These are phyloP conservation scores for Antheraea mylitta DNA, from an alignment of 1,140 invertebrate species.

Conservation along the genomic window DNA sequence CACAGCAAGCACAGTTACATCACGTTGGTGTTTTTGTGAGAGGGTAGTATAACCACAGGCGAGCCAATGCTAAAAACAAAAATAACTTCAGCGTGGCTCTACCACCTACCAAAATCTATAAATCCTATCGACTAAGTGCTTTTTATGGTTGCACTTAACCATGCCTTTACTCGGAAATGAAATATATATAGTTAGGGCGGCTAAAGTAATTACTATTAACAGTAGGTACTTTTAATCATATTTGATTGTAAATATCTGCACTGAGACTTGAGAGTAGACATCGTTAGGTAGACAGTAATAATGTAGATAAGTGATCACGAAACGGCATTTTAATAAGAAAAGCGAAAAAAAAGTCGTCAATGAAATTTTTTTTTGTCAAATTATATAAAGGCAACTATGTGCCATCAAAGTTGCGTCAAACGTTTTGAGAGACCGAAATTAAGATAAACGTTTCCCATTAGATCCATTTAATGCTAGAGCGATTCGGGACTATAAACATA, in stretches of 20 bases:
- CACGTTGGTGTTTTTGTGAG: too few relatives aligned
- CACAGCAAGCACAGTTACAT: too few relatives aligned
- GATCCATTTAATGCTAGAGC: slow-evolving; percentile 63
- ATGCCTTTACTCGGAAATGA: too few relatives aligned
- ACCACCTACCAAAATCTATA: too few relatives aligned
- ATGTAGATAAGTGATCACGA: not conserved
- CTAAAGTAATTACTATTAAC: too few relatives aligned
- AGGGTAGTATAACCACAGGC: too few relatives aligned
- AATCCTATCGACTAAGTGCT: too few relatives aligned
- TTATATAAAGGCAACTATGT: slow-evolving; percentile 24
- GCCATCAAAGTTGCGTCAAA: slow-evolving; percentile 56
- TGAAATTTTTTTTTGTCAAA: slow-evolving; percentile 30
- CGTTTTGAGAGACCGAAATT: slow-evolving; percentile 68
- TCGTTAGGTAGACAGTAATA: not conserved
- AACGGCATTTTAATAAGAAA: not conserved
- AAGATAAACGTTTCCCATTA: slow-evolving; percentile 72
- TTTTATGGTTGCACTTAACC: too few relatives aligned
- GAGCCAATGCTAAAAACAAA: too few relatives aligned
- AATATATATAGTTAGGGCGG: too few relatives aligned
- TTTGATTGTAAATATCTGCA: not conserved
- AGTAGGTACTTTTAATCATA: not conserved
- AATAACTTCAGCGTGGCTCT: too few relatives aligned
- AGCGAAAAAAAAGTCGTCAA: not conserved
- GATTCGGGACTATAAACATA: slow-evolving; percentile 70
- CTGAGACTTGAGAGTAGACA: not conserved